Evolutionary conservation across 2,888 invertebrate species (phyloP).

Genomic region (Syrphus vitripennis): DNA sequence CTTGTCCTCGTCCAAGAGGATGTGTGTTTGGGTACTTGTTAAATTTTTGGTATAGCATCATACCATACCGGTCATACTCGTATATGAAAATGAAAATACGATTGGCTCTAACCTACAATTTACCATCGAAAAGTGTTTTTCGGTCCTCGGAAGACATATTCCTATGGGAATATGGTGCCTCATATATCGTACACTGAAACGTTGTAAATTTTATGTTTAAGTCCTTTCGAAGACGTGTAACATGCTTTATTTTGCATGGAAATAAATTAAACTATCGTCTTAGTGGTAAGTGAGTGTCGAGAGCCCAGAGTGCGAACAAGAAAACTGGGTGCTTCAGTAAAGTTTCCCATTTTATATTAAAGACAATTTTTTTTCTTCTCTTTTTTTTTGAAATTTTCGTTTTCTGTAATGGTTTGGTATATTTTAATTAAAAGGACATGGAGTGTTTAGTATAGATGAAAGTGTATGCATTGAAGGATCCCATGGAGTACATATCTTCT

Average conservation of each 20-base stretch:
- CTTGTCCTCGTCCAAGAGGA: not conserved
- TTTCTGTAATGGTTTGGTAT: constrained; percentile 45
- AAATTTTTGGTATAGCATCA: not conserved
- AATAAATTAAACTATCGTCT: constrained; percentile 64
- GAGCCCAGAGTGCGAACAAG: constrained; percentile 58
- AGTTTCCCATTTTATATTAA: constrained; percentile 10
- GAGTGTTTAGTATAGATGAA: constrained; percentile 38
- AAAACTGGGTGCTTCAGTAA: constrained; percentile 34
- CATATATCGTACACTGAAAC: constrained; percentile 39
- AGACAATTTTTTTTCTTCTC: not conserved
- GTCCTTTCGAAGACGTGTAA: constrained; percentile 42
- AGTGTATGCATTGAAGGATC: constrained; percentile 34
- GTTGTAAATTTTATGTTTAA: constrained; percentile 55
- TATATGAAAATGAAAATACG: constrained; percentile 36
- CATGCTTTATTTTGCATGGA: constrained; percentile 56
- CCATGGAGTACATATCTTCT: not conserved
- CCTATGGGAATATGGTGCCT: not conserved
- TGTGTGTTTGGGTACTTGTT: not conserved
- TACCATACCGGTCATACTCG: not conserved
- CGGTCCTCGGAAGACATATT: constrained; percentile 12
- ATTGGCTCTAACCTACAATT: constrained; percentile 32
- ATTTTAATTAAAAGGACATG: constrained; percentile 62
- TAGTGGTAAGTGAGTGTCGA: constrained; percentile 56
- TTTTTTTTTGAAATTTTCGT: constrained; percentile 14
- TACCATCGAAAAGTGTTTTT: constrained; percentile 7